phyloP scores from a whole-genome alignment of 2,797 vertebrate genomes.

The Enteromius mattozi region DNA sequence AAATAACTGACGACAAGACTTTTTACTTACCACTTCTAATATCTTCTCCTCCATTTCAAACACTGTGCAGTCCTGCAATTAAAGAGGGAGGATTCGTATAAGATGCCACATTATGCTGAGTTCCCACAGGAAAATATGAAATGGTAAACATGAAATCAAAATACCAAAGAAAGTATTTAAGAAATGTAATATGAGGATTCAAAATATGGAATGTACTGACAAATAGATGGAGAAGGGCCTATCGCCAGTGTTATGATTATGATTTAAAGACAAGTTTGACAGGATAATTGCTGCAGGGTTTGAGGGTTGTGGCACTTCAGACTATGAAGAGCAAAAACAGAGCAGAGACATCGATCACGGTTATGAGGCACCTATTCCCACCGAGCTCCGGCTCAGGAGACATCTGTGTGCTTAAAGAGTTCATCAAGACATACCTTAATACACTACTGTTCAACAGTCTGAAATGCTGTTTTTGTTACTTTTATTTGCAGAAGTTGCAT shows the following conservation, averaged over 20 bases:
- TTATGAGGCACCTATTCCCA: slow-evolving; percentile 3
- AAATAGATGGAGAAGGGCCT: slow-evolving; percentile 17
- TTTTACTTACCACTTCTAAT: slow-evolving; percentile 89
- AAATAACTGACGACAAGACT: slow-evolving; percentile 21
- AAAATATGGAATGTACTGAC: slow-evolving; percentile 57
- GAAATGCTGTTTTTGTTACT: not conserved
- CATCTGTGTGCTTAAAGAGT: slow-evolving; percentile 16
- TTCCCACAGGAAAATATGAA: slow-evolving; percentile 40
- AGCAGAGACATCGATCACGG: not conserved
- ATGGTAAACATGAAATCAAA: slow-evolving; percentile 36
- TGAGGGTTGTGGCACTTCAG: not conserved
- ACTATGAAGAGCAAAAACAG: not conserved
- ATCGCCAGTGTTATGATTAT: slow-evolving; percentile 14
- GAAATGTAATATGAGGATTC: slow-evolving; percentile 62
- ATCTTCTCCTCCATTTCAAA: slow-evolving; percentile 96
- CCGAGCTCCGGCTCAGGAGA: slow-evolving; percentile 1
- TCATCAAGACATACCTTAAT: not conserved
- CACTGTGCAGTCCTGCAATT: slow-evolving; percentile 87
- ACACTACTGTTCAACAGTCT: slow-evolving; percentile 6
- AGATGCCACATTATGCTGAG: slow-evolving; percentile 1
- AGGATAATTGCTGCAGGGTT: slow-evolving; percentile 36
- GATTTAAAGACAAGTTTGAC: slow-evolving; percentile 39
- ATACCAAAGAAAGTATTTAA: slow-evolving; percentile 65
- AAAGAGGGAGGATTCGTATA: slow-evolving; percentile 60
- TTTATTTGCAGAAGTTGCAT: not conserved